Percentiles rank a stretch among this genome's conserved stretches.
Evolutionary conservation across 2,888 invertebrate species (phyloP).

Genomic region (Drymonia ruficornis): DNA sequence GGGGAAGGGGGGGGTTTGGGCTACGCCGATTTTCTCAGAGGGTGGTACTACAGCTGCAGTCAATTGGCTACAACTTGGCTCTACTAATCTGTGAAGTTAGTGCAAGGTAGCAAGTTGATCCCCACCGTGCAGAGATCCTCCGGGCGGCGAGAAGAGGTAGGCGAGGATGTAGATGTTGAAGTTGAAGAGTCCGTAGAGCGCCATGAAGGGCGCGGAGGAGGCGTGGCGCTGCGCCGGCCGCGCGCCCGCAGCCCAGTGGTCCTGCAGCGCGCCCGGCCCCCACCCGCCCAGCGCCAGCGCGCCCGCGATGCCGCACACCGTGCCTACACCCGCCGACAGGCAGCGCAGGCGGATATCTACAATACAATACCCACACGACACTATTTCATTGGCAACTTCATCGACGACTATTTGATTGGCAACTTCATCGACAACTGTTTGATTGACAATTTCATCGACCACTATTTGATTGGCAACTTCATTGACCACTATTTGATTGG

Average conservation of each 20-base stretch:
- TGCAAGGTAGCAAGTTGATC: slow-evolving; percentile 16
- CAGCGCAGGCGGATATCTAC: slow-evolving; percentile 96
- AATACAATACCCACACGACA: neutral
- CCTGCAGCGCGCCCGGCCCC: slow-evolving; percentile 91
- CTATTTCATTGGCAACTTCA: no score
- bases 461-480: no score
- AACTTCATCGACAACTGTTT: no score
- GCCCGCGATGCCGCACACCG: slow-evolving; percentile 91
- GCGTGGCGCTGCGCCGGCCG: slow-evolving; percentile 94
- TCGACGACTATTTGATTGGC: no score
- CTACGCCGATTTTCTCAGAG: no score
- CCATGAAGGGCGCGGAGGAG: slow-evolving; percentile 98
- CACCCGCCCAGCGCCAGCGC: slow-evolving; percentile 91
- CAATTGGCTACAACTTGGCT: no score
- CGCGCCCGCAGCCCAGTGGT: slow-evolving; percentile 93
- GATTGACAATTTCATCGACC: no score
- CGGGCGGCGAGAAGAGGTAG: slow-evolving; percentile 96
- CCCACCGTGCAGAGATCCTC: slow-evolving; percentile 92
- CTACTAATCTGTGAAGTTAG: neutral
- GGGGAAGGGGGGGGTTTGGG: no score
- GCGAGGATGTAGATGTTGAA: slow-evolving; percentile 97
- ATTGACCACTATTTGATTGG: no score
- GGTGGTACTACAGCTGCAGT: no score
- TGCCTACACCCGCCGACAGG: slow-evolving; percentile 92
- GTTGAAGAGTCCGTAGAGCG: slow-evolving; percentile 96